phyloP scores from a whole-genome alignment of 2,888 invertebrate genomes.

The Augiades crinisus region DNA sequence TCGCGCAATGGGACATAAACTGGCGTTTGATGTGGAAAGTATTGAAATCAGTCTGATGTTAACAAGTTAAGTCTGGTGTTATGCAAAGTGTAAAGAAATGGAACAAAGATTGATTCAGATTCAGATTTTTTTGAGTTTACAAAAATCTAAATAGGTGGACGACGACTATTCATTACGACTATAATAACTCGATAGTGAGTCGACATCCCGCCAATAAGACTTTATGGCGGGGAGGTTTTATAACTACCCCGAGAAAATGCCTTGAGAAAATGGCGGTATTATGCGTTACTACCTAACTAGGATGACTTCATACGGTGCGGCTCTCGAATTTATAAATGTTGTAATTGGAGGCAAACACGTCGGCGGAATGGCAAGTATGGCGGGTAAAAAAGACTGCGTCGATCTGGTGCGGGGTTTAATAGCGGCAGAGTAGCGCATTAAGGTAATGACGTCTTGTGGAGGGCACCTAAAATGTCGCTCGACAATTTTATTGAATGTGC shows the following conservation, averaged over 20 bases:
- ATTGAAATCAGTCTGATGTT: conserved; percentile 17
- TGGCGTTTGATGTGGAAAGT: conserved; percentile 19
- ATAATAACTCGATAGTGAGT: no score
- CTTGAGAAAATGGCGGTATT: conserved; percentile 53
- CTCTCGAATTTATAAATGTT: conserved; percentile 62
- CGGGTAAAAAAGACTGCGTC: conserved; percentile 51
- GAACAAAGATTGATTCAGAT: no score
- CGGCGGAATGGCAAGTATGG: conserved; percentile 52
- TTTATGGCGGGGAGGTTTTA: no score
- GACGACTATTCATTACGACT: no score
- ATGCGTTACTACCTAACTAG: no score
- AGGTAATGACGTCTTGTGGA: conserved; percentile 50
- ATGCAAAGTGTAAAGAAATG: conserved; percentile 17
- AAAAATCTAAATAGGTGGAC: no score
- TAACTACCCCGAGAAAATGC: no score
- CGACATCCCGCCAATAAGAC: no score
- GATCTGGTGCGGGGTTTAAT: conserved; percentile 61
- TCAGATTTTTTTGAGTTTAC: no score
- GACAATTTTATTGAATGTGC: not conserved
- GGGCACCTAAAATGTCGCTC: conserved; percentile 47
- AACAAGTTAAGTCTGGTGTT: no score
- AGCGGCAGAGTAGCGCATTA: conserved; percentile 65
- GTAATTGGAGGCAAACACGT: conserved; percentile 60
- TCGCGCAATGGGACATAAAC: conserved; percentile 14
- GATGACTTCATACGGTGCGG: conserved; percentile 57